These are phyloP conservation scores for Alligator sinensis DNA, from an alignment of 2,113 vertebrate genomes.

Conservation along the genomic window DNA sequence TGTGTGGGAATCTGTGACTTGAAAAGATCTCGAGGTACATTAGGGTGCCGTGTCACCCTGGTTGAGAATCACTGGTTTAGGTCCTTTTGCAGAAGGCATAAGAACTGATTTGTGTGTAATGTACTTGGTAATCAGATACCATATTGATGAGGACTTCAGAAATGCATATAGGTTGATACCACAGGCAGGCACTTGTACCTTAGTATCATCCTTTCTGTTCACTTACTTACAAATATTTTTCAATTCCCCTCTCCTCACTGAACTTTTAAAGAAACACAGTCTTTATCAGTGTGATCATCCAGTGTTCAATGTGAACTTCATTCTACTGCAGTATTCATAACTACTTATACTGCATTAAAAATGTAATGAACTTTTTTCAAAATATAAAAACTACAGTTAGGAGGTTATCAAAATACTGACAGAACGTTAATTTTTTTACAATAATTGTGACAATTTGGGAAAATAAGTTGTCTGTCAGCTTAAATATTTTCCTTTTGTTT, in stretches of 20 bases:
- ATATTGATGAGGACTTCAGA: background rate
- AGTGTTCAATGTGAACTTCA: background rate
- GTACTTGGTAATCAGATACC: background rate
- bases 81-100: background rate
- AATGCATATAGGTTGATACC: background rate
- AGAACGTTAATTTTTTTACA: background rate
- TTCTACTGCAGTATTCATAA: background rate
- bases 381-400: background rate
- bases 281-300: background rate
- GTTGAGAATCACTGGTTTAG: too few species aligned
- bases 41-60: too few species aligned
- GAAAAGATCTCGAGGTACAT: too few species aligned
- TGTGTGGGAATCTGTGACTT: too few species aligned
- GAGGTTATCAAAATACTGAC: background rate
- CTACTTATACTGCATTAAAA: background rate
- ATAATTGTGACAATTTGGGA: background rate
- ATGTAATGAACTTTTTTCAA: background rate
- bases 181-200: background rate
- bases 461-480: background rate
- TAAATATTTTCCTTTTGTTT: background rate
- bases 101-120: background rate
- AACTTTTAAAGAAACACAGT: background rate
- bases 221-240: background rate
- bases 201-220: background rate
- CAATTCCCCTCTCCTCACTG: background rate